phyloP scores from a whole-genome alignment of 2,113 vertebrate species.

The Azemiops feae region DNA sequence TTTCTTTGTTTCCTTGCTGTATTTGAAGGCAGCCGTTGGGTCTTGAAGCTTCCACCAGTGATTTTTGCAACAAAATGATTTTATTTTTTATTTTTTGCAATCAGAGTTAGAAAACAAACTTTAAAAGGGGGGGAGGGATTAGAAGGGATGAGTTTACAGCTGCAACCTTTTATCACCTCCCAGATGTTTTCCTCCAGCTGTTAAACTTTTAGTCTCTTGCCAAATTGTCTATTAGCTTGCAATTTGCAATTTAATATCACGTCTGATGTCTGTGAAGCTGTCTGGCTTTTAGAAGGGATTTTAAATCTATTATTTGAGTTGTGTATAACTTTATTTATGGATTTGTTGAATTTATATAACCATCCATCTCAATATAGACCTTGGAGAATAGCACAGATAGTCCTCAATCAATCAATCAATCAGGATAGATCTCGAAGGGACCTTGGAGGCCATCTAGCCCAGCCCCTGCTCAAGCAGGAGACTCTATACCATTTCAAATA shows the following conservation, averaged over 20 bases:
- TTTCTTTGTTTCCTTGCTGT: conserved; percentile 37
- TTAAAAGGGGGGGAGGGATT: neutral
- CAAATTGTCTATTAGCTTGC: neutral
- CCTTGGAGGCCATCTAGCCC: no score
- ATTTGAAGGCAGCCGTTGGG: conserved; percentile 38
- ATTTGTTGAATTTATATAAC: neutral
- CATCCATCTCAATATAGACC: neutral
- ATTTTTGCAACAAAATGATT: neutral
- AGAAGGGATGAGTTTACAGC: neutral
- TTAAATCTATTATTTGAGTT: neutral
- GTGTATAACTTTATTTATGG: neutral
- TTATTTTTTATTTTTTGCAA: neutral
- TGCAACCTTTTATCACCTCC: neutral
- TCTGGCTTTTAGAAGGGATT: neutral
- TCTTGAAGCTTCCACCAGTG: conserved; percentile 17
- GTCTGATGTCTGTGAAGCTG: neutral
- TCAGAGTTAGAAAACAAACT: neutral
- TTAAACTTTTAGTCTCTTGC: neutral
- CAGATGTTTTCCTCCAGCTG: neutral
- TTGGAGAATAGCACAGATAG: neutral
- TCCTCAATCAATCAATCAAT: no score
- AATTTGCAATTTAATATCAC: neutral
- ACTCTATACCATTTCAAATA: no score
- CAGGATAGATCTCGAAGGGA: no score
- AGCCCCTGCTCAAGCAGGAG: no score